phyloP scores from a whole-genome alignment of 2,113 vertebrate genomes.

The Butastur rufipennis region DNA sequence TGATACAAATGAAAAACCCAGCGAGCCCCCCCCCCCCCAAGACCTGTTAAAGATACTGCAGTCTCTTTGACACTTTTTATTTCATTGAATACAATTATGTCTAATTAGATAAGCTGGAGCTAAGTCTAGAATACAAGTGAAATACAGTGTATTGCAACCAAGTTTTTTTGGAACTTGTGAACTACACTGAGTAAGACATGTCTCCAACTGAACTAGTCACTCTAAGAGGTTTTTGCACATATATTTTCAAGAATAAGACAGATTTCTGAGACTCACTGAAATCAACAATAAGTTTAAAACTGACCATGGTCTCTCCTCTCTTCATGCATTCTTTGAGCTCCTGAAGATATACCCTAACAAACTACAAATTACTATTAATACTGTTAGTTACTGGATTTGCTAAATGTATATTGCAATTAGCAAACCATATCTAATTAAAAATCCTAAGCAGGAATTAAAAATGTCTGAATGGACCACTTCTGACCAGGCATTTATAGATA shows the following conservation, averaged over 20 bases:
- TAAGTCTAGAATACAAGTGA: neutral
- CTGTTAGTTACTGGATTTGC: neutral
- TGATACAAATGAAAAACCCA: neutral
- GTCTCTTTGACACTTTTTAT: neutral
- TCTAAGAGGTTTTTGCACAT: neutral
- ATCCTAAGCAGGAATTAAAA: neutral
- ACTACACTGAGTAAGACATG: neutral
- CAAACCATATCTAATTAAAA: neutral
- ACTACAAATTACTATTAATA: neutral
- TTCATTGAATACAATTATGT: neutral
- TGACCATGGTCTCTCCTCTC: neutral
- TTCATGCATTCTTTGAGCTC: neutral
- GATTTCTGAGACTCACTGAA: neutral
- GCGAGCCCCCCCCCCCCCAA: rapidly evolving
- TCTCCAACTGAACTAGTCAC: neutral
- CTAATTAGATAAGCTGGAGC: neutral
- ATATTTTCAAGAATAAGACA: neutral
- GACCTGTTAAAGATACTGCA: neutral
- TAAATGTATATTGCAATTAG: neutral
- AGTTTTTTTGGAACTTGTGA: neutral
- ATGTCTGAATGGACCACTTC: neutral
- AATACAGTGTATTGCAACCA: neutral
- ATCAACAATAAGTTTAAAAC: neutral
- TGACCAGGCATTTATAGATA: neutral
- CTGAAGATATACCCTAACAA: neutral